Evolutionary conservation across 2,113 vertebrate genomes (phyloP), one percentile per base, ranked within the genome.

Genomic region (Scomber scombrus): DNA sequence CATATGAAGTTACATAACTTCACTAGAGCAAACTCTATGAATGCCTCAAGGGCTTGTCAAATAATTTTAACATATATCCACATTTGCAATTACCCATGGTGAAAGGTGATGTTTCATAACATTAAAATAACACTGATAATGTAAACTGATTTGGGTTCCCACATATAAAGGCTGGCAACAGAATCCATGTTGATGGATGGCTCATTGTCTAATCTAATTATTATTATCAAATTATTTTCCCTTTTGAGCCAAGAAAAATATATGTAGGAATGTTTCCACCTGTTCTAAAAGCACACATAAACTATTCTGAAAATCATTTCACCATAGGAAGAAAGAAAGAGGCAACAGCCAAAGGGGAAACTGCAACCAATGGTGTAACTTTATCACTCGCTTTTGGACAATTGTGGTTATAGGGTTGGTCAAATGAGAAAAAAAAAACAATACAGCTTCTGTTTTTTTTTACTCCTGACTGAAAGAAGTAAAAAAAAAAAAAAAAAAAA

Each of bases 121-220:
- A 65, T 70, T 60, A 50, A 45, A 14, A 18, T 60, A 55, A 81
- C 15, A 46, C 14, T 73, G 64, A 71, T 69, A 65, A 62, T 29
- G 15, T 61, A 31, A 78, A 76, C 58, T 52, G 21, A 13, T 65
- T 51, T 45, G 7, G 15, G 47, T 43, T 85, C 78, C 49, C 70
- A 64, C 71, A 18, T 23, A 10, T 16, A 26, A 26, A 8, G 3
- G 11, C 50, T 78, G 50, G 45, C 51, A 62, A 79, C 34, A 79
- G 47, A 78, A 72, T 71, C 71, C 34, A n/a, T 0, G 0, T 23
- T 88, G 90, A 89, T 54, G 71, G 84, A 91, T 86, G 75, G 13
- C 47, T 77, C 82, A 78, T 71, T 68, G 73, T 65, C 76, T 85
- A 73, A 90, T 80, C 43, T 49, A 14, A 82, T 82, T 73, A 70